Base-by-base conservation (phyloP, 2,888 invertebrate species). In the Meliscaeva auricollis region DNA sequence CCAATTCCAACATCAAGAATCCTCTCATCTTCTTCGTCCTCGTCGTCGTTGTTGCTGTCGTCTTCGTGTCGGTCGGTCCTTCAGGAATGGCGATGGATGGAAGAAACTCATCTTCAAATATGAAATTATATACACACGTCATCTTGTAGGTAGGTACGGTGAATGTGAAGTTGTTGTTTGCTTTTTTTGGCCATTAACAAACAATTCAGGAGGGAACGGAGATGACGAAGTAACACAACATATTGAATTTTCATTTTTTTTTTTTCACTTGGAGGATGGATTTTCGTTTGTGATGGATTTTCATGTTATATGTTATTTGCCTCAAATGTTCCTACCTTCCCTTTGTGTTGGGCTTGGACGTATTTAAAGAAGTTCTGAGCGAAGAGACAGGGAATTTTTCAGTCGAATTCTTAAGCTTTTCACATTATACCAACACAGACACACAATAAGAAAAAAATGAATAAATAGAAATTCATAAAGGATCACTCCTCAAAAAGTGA, bases 231-330 rank as follows among this genome's bases (percentile, higher is more conserved):
- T n/a, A 74, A 48, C 46, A 75, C 66, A 72, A 66, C 75, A 80
- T 84, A 84, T 84, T 84, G 75, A 80, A 68, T 84, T 83, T 74
- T 58, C 56, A 66, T 74, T 70, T 74, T 78, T 66, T 26, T n/a
- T 52, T 38, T 26, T n/a, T 58, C 75, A 48, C 70, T 84, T 80
- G 58, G 26, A 60, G 50, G 70, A 75, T 58, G 83, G 78, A 74
- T 74, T 78, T 78, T 79, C 73, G 69, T 79, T 74, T 60, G 75
- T 70, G 74, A 79, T 74, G 83, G 83, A 70, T 83, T 73, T 83
- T 78, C 69, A 64, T 74, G 56, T 4, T 2, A 26, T 26, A 4
- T 77, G 41, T 73, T 83, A 78, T 83, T 83, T 83, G 62, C 76
- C 66, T 66, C 70, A 50, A 58, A 70, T 75, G 58, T 64, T 22